phyloP scores from a whole-genome alignment of 2,888 invertebrate species.

The Acronicta aceris region DNA sequence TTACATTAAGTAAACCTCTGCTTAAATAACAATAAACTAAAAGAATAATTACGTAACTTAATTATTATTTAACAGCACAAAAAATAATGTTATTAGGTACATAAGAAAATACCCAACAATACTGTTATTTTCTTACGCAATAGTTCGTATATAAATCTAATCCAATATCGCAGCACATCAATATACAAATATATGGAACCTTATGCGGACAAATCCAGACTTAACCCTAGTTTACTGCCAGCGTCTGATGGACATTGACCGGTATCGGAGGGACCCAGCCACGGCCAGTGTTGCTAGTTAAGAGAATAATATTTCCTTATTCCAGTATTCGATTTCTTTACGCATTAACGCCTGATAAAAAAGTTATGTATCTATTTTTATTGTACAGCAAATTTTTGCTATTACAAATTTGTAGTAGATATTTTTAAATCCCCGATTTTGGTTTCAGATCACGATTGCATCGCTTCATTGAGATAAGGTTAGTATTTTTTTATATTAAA shows the following conservation, averaged over 20 bases:
- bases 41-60: too few species aligned
- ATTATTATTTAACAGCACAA: too few species aligned
- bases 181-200: constrained; percentile 53
- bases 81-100: too few species aligned
- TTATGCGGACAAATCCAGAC: constrained; percentile 55
- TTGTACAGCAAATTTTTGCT: not conserved
- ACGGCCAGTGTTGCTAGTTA: constrained; percentile 43
- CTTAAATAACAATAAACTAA: too few species aligned
- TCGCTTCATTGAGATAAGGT: too few species aligned
- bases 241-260: constrained; percentile 67
- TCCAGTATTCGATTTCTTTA: not conserved
- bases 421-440: too few species aligned
- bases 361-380: not conserved
- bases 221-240: constrained; percentile 65
- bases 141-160: constrained; percentile 48
- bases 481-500: too few species aligned
- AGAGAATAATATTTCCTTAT: constrained; percentile 1
- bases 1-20: too few species aligned
- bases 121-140: not conserved
- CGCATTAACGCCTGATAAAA: constrained; percentile 13
- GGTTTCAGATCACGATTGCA: too few species aligned
- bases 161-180: constrained; percentile 44
- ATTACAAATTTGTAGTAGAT: not conserved
- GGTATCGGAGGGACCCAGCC: constrained; percentile 64
- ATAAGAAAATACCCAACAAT: too few species aligned